Base-by-base conservation (phyloP, 2,797 vertebrate genomes). In the Taeniopygia guttata region DNA sequence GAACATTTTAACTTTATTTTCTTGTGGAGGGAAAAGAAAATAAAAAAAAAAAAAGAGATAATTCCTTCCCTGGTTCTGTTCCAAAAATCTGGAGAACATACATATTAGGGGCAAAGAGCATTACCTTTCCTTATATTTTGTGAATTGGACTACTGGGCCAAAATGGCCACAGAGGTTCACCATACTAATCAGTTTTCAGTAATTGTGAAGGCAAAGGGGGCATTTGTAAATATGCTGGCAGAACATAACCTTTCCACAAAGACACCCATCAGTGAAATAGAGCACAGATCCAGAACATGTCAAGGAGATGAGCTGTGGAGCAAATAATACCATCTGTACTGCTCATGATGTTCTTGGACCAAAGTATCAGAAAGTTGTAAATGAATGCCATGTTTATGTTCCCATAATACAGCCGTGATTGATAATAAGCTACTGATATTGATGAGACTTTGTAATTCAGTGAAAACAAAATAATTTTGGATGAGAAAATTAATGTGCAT, bases 311-410 rank as follows among this genome's bases (percentile, higher is more conserved):
- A 93, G 89, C 90, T 90, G 67, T 89, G 88, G 93, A 95, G 78
- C 84, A 96, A 94, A 95, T 90, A 94, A 91, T 76, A 82, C 94
- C 89, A 96, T 96, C 91, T 96, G 90, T 68, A 91, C 80, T 42
- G 62, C 63, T 92, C 26, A 16, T 58, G 78, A 94, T 89, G 49
- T 93, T 96, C 87, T 78, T 94, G 91, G 92, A 94, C 70, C 51
- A 77, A 86, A 77, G 52, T 27, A 49, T 58, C 52, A 86, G 68
- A 42, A 92, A 91, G 55, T 59, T 78, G 66, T 36, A 96, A 95
- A 96, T 75, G 68, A 95, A 90, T 84, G 46, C 45, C 72, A 90
- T 54, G 48, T 87, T 83, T 69, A 40, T 9, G 10, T 45, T 86
- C 55, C 63, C 54, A 94, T 63, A 90, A 76, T 29, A 60, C 17